phyloP scores from a whole-genome alignment of 2,113 vertebrate genomes.

The Merops nubicus region DNA sequence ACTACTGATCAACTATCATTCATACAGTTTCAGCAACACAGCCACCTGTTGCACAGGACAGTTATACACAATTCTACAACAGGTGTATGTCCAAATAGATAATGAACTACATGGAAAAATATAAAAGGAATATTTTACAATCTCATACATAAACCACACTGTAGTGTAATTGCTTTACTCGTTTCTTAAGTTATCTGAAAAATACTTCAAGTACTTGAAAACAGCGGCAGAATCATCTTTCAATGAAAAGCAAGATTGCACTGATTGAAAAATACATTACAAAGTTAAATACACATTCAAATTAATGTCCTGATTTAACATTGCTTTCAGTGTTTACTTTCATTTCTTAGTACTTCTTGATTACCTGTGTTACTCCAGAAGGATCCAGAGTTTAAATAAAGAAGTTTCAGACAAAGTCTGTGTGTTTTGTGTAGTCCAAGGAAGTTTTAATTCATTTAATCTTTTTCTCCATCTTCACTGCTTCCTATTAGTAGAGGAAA shows the following conservation, averaged over 20 bases:
- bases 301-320: constrained; percentile 44
- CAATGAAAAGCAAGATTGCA: constrained; percentile 67
- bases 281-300: constrained; percentile 65
- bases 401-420: neutral
- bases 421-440: neutral
- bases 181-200: constrained; percentile 53
- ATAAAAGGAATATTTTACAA: constrained; percentile 56
- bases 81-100: constrained; percentile 49
- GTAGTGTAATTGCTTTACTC: constrained; percentile 38
- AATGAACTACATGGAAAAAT: constrained; percentile 45
- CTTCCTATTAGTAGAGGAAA: constrained; percentile 82
- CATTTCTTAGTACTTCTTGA: neutral
- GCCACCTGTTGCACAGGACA: constrained; percentile 54
- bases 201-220: constrained; percentile 56
- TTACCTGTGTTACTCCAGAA: constrained; percentile 21
- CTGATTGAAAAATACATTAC: constrained; percentile 56
- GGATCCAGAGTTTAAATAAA: neutral
- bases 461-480: constrained; percentile 97
- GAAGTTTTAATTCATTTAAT: constrained; percentile 69
- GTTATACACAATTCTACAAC: constrained; percentile 50
- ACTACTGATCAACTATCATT: constrained; percentile 59
- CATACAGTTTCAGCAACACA: constrained; percentile 41
- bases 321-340: constrained; percentile 44
- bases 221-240: constrained; percentile 33
- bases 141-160: constrained; percentile 53